These are phyloP conservation scores for Agrenia bidenticulata DNA, from an alignment of 2,888 invertebrate species.

Conservation along the genomic window DNA sequence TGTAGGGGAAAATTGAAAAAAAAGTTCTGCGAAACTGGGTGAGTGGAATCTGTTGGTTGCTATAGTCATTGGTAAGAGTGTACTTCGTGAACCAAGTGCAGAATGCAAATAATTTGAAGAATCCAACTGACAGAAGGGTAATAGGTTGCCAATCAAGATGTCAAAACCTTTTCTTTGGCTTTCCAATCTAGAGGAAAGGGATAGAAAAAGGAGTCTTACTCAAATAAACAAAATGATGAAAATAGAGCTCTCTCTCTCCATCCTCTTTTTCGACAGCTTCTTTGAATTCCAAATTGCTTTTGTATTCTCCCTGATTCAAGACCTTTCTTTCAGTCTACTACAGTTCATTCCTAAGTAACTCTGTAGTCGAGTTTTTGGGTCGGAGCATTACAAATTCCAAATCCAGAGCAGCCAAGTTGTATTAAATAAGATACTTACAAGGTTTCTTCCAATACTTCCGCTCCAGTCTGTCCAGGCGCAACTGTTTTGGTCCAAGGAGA, in stretches of 20 bases:
- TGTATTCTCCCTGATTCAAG: constrained; percentile 4
- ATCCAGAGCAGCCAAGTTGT: too few species aligned
- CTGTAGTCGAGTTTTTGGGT: too few species aligned
- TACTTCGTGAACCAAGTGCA: background rate
- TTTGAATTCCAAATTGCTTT: constrained; percentile 16
- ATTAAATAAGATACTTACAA: too few species aligned
- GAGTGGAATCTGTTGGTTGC: background rate
- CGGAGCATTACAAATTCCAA: too few species aligned
- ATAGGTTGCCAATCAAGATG: constrained; percentile 52
- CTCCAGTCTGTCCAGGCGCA: too few species aligned
- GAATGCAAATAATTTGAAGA: constrained; percentile 43
- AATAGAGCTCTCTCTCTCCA: constrained; percentile 23
- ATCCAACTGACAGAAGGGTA: constrained; percentile 48
- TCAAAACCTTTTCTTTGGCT: constrained; percentile 45
- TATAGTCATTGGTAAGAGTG: too few species aligned
- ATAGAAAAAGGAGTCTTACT: constrained; percentile 19
- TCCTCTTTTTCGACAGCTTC: constrained; percentile 15
- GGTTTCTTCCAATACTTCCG: too few species aligned
- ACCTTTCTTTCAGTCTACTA: background rate
- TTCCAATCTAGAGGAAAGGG: constrained; percentile 12
- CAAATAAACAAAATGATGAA: constrained; percentile 39
- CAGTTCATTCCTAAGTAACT: too few species aligned
- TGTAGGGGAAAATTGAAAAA: constrained; percentile 13
- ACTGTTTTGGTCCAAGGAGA: too few species aligned
- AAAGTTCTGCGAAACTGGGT: background rate